Conservation (phyloP, 2,797 vertebrate genomes). For the Cheracebus regulus region DNA sequence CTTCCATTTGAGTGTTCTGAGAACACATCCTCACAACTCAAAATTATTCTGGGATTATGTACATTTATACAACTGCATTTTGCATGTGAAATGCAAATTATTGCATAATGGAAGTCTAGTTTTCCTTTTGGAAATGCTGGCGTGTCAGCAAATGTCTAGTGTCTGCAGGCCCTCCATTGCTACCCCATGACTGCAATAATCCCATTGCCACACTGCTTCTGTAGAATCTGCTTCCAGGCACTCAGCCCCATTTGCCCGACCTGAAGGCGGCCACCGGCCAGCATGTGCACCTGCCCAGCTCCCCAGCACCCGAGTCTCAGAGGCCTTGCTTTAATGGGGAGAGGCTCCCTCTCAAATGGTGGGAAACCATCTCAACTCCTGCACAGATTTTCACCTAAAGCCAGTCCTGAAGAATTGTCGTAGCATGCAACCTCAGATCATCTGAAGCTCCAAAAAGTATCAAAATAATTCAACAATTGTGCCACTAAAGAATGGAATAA, state of each 20-base stretch:
- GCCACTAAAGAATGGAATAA: not conserved
- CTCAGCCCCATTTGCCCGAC: not conserved
- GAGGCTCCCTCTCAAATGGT: not conserved
- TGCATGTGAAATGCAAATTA: not conserved
- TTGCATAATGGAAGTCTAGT: not conserved
- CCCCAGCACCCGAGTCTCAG: not conserved
- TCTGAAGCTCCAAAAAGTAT: not conserved
- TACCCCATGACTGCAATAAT: accelerated
- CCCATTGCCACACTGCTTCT: not conserved
- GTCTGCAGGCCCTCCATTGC: not conserved
- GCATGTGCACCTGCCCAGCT: not conserved
- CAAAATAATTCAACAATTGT: not conserved
- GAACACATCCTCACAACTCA: not conserved
- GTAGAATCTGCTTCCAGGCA: not conserved
- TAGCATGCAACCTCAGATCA: not conserved
- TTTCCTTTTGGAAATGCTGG: not conserved
- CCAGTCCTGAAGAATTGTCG: not conserved
- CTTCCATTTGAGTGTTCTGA: not conserved
- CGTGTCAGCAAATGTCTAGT: not conserved
- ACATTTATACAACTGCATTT: not conserved
- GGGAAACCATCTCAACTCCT: not conserved
- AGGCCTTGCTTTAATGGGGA: not conserved
- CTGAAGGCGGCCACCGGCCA: accelerated
- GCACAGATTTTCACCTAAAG: not conserved
- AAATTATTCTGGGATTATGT: not conserved